Percentiles rank a stretch among this genome's conserved stretches.
phyloP scores from a whole-genome alignment of 2,797 vertebrate genomes.

The Tauraco hartlaubi region DNA sequence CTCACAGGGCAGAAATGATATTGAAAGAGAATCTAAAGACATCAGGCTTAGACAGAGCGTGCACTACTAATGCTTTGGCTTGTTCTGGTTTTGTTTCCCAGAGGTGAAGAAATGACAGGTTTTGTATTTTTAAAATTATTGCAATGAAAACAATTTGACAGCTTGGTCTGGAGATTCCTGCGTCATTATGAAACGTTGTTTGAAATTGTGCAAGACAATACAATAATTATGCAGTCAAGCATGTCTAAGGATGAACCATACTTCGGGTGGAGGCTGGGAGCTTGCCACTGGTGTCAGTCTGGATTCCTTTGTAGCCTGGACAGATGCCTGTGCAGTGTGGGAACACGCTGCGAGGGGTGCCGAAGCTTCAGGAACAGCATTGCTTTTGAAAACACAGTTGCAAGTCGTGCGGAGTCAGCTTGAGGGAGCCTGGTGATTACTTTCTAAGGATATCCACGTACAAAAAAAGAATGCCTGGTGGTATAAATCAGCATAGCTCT shows the following conservation, averaged over 20 bases:
- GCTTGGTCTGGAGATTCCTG: neutral
- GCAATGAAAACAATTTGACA: conserved; percentile 27
- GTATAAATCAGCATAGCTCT: conserved; percentile 35
- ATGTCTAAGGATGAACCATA: neutral
- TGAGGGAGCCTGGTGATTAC: conserved; percentile 61
- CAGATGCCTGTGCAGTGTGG: neutral
- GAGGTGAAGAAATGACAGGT: neutral
- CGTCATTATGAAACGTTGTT: neutral
- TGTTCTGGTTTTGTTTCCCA: neutral
- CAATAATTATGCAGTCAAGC: neutral
- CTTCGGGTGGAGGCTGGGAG: neutral
- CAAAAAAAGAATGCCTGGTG: neutral
- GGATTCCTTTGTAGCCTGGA: neutral
- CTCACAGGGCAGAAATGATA: neutral
- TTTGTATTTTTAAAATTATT: conserved; percentile 1
- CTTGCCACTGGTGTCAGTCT: neutral
- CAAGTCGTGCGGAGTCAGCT: conserved; percentile 46
- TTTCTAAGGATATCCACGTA: conserved; percentile 18
- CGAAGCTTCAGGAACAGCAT: neutral
- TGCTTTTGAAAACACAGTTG: neutral
- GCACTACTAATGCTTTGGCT: neutral
- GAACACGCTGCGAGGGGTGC: neutral
- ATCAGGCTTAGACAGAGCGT: fast-evolving
- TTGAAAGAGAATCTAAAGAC: conserved; percentile 1
- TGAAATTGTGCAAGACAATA: neutral